Base-by-base conservation (phyloP, 2,113 vertebrate genomes). In the Danionella cerebrum region DNA sequence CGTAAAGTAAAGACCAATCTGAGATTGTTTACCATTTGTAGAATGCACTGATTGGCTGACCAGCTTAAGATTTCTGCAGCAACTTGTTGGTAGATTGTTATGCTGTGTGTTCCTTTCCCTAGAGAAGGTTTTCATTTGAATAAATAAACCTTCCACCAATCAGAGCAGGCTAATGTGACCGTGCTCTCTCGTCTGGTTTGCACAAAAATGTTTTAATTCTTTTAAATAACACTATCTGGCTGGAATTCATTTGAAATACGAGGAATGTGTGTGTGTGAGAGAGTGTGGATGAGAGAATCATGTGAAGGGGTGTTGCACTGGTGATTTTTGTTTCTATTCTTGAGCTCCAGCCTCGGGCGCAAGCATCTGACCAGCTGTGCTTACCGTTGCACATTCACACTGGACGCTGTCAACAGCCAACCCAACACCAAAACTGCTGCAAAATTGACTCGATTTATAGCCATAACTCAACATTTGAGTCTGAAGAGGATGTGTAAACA, bases 191-290 rank as follows among this genome's bases (percentile, higher is more conserved):
- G 25, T 53, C 27, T 4, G 22, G 35, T 41, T 58, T 36, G 21
- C 31, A 38, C 18, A 36, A 33, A 55, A 12, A 29, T 6, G 41
- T 53, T n/a, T 31, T 10, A 47, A 35, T 65, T 33, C n/a, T 52
- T 22, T 52, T 70, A 63, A 63, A 63, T 63, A 58, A 47, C 13
- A 36, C 52, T 44, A 19, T 70, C n/a, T 65, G 22, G 50, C 14
- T 18, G 13, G n/a, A 18, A 58, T 52, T 11, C 7, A n/a, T 24
- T 19, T 18, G 9, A 53, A 33, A n/a, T 24, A 11, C 19, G 14
- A 53, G 19, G 24, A 14, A 39, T 63, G 67, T 31, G 47, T 44
- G 69, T 45, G 58, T 42, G 38, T 62, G 67, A 19, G 47, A 35
- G 59, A 36, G 59, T 33, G 39, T 12, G 11, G 31, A 21, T 54